Evolutionary conservation across 2,113 vertebrate species (phyloP).

Genomic region (Romanogobio albipinnatus): DNA sequence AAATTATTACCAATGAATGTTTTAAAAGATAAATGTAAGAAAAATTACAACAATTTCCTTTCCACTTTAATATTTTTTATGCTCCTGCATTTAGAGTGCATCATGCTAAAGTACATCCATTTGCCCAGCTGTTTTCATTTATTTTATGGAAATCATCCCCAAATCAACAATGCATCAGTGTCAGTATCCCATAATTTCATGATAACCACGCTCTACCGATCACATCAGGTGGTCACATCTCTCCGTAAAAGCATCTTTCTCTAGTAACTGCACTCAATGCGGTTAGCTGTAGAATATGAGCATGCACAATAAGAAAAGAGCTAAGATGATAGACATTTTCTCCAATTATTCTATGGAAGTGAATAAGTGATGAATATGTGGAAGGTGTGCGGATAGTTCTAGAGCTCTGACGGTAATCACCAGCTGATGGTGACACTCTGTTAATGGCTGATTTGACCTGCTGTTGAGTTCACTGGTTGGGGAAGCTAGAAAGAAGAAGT

Average conservation of each 20-base stretch:
- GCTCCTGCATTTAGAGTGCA: background rate
- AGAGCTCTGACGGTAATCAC: slow-evolving; percentile 7
- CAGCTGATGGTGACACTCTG: slow-evolving; percentile 6
- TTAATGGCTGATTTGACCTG: slow-evolving; percentile 13
- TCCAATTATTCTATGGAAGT: slow-evolving; percentile 18
- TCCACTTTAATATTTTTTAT: background rate
- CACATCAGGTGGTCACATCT: background rate
- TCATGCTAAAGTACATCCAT: background rate
- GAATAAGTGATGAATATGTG: background rate
- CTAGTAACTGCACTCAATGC: too few species aligned
- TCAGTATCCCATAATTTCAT: slow-evolving; percentile 3
- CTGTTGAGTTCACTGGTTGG: background rate
- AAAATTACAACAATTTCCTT: background rate
- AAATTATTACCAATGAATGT: too few species aligned
- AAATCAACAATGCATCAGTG: background rate
- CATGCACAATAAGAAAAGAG: background rate
- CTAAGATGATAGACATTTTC: background rate
- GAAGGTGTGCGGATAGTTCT: background rate
- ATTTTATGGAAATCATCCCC: background rate
- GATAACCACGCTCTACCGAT: background rate
- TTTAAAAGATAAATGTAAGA: too few species aligned
- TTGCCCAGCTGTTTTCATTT: background rate
- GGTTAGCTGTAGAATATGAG: background rate
- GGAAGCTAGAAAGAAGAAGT: background rate
- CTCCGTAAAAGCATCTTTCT: background rate